Evolutionary conservation across 2,113 vertebrate species (phyloP), one percentile per base, ranked within the genome.

Genomic region (Butastur rufipennis): DNA sequence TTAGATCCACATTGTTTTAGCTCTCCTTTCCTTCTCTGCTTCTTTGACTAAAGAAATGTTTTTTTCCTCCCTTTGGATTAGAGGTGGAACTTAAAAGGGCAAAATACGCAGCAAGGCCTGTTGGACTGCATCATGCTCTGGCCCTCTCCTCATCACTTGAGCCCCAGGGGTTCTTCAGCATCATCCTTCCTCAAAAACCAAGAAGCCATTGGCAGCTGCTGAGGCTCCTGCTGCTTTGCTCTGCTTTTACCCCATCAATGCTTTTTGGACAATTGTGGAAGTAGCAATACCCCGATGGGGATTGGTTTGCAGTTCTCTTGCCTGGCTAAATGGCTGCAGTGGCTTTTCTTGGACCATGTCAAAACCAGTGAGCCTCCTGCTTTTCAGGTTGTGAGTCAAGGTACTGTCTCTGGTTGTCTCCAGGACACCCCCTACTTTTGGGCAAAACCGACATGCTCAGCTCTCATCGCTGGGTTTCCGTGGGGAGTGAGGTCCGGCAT

Each of bases 391-490:
- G 13, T 38, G 61, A n/a, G 50, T 67, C 27, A 27, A 45, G 71
- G 43, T 68, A 31, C 32, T 48, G 20, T 23, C 52, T 50, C 52
- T 66, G 36, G 36, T 36, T 36, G 36, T 36, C 36, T 36, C 36
- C 36, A 36, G 36, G 36, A 36, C 36, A 36, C 36, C 36, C 36
- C 36, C 36, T 36, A 36, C 36, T 36, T 36, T 36, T 36, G 36
- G 36, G 19, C 23, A 86, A 38, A 72, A 55, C 9, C 0, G 0
- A 2, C 19, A 10, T n/a, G 12, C 27, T 67, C 7, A 4, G 20
- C 59, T 86, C 19, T 61, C 25, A 26, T 13, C 0, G 0, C 15
- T 23, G 73, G 17, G 26, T 68, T 79, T 87, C 48, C 17, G 5
- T 32, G 25, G 16, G 43, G 55, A 43, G n/a, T 55, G 38, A 73